Base-by-base conservation (phyloP, 2,888 invertebrate species). In the Petrolisthes cinctipes region DNA sequence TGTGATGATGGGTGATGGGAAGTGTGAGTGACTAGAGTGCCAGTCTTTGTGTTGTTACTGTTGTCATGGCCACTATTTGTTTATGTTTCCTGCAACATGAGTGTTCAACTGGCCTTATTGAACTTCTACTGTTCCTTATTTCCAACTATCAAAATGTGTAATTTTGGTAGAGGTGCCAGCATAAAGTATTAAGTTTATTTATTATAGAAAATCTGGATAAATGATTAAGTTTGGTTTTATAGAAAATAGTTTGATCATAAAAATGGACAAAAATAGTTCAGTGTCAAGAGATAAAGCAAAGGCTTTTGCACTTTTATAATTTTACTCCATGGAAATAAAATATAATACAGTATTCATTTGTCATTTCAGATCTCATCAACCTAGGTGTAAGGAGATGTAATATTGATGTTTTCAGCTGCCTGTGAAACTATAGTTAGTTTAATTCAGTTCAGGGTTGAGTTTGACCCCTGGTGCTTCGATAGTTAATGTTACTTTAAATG, bases 271-370 rank as follows among this genome's bases (percentile, higher is more conserved):
- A 11, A 71, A 71, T 71, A n/a, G 20, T 71, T n/a, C 71, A 71
- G 14, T 71, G 71, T 71, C 71, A 71, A n/a, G 71, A 71, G 20
- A 37, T 37, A 37, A 71, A 71, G 71, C 71, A 71, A 71, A 11
- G 14, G n/a, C 71, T 71, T 71, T 71, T 71, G 71, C 71, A 71
- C 71, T 71, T 71, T 71, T 71, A 71, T 71, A 71, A 71, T 71
- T 71, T 71, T 71, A 71, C 20, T 71, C 71, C 14, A 71, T 17
- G 71, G 71, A 71, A 71, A 71, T 71, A 71, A 71, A 71, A n/a
- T 11, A n/a, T 6, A 71, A 11, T 6, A 71, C n/a, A 71, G 61
- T 9, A 61, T 61, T 61, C 7, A 61, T 9, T 61, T 6, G 6
- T 61, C 7, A 61, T 61, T 61, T 61, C n/a, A n/a, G n/a, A n/a